Base-by-base conservation (phyloP, 2,797 vertebrate genomes). In the Pipistrellus kuhlii region DNA sequence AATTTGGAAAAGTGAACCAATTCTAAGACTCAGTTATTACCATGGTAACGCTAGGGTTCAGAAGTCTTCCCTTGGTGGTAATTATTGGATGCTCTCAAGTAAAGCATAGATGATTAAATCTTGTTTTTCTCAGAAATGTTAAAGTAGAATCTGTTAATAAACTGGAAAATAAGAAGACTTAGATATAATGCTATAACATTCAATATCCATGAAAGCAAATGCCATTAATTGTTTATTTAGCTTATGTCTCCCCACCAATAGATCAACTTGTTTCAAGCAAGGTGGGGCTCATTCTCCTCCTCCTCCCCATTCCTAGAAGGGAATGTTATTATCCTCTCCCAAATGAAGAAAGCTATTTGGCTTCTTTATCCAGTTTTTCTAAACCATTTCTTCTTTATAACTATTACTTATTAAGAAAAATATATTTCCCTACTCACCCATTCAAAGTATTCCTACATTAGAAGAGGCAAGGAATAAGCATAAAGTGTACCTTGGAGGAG, bases 61-160 rank as follows among this genome's bases (percentile, higher is more conserved):
- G 88, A 68, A 86, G 44, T 80, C 82, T 78, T 94, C 48, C 23
- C 17, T 91, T 69, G 71, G 59, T 77, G 90, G 59, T 76, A 91
- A 91, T 93, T 66, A n/a, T 48, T 85, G 88, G 66, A 53, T 85
- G 41, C 32, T 82, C 66, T 69, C 44, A 59, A 57, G 6, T n/a
- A 72, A 83, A 94, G 76, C 35, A 46, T 17, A 71, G 51, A 69
- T 27, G 75, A 91, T 51, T 85, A 84, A 69, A 76, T 84, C 59
- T 44, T 85, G 46, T 59, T 90, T 93, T 94, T 84, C 69, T 68
- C 30, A 86, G 62, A 76, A 51, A 81, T 35, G 72, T 59, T 96
- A 90, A 93, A 81, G 21, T 92, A 23, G 44, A 81, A 73, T 83
- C n/a, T 92, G 77, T 73, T 51, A 94, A 84, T 88, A 91, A 94